Conservation (phyloP, 1,140 invertebrate species). For the Listronotus bonariensis region DNA sequence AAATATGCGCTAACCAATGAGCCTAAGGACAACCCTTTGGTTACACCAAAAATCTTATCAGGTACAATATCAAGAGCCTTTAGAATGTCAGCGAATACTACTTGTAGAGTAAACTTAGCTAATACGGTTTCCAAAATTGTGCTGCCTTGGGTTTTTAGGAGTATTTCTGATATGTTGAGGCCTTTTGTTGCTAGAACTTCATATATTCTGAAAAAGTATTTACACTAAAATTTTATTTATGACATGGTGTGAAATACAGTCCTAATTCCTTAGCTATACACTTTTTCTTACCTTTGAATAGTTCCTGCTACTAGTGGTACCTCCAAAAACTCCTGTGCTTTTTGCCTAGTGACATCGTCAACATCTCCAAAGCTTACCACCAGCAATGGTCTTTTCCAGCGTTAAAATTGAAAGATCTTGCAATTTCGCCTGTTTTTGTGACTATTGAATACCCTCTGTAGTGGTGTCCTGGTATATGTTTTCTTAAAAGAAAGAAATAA, state of each 20-base stretch:
- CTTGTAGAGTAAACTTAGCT: conserved; percentile 75
- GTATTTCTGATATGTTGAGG: conserved; percentile 66
- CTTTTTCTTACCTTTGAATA: conserved; percentile 64
- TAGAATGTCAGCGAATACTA: conserved; percentile 78
- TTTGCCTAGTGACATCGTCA: conserved; percentile 83
- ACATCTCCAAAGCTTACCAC: conserved; percentile 92
- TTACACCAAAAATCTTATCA: conserved; percentile 77
- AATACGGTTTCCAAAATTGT: conserved; percentile 63
- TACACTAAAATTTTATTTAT: too few species aligned
- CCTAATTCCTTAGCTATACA: too few species aligned
- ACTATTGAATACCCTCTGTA: conserved; percentile 63
- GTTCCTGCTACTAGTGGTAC: conserved; percentile 75
- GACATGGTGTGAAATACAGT: too few species aligned
- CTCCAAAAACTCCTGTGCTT: conserved; percentile 64
- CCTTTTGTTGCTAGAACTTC: conserved; percentile 61
- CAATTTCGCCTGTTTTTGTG: conserved; percentile 56
- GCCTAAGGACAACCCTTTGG: conserved; percentile 65
- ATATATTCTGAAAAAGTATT: conserved; percentile 33
- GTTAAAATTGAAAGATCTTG: conserved; percentile 67
- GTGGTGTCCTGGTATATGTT: conserved; percentile 62
- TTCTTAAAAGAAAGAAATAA: conserved; percentile 51
- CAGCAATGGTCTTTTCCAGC: conserved; percentile 68
- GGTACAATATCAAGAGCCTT: conserved; percentile 66
- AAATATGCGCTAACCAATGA: conserved; percentile 83
- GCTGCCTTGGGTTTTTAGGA: conserved; percentile 58